phyloP scores from a whole-genome alignment of 2,113 vertebrate species.

The Erpornis zantholeuca region DNA sequence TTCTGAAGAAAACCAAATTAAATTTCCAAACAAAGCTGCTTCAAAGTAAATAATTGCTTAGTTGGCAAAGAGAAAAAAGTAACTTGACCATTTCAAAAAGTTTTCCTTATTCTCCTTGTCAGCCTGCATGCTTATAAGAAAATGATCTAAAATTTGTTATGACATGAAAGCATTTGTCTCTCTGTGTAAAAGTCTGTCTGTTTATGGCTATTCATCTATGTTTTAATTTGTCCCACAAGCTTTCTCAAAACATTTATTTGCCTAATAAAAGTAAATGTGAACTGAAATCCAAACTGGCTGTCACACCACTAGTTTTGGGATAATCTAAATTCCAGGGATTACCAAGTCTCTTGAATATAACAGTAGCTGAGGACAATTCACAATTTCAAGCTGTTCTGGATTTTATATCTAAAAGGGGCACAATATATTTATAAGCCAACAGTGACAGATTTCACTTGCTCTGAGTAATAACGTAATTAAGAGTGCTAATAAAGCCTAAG shows the following conservation, averaged over 20 bases:
- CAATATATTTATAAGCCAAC: slow-evolving; percentile 21
- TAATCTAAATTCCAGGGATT: background rate
- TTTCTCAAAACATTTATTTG: background rate
- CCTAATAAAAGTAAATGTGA: background rate
- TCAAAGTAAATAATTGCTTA: background rate
- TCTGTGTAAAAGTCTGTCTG: background rate
- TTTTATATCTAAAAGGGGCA: background rate
- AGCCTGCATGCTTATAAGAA: background rate
- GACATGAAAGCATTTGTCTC: background rate
- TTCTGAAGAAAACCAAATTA: background rate
- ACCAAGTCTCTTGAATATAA: background rate
- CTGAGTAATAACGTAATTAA: slow-evolving; percentile 50
- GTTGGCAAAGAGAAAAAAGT: background rate
- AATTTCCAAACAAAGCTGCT: background rate
- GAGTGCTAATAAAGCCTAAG: slow-evolving; percentile 44
- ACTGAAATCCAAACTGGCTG: background rate
- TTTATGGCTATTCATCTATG: background rate
- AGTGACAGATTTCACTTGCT: background rate
- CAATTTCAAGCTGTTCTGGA: background rate
- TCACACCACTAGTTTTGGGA: background rate
- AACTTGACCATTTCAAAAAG: background rate
- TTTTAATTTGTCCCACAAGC: background rate
- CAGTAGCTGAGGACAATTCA: background rate
- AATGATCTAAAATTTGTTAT: background rate
- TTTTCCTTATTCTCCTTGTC: background rate